Evolutionary conservation across 2,113 vertebrate species (phyloP).

Genomic region (Chlamydotis undulata): DNA sequence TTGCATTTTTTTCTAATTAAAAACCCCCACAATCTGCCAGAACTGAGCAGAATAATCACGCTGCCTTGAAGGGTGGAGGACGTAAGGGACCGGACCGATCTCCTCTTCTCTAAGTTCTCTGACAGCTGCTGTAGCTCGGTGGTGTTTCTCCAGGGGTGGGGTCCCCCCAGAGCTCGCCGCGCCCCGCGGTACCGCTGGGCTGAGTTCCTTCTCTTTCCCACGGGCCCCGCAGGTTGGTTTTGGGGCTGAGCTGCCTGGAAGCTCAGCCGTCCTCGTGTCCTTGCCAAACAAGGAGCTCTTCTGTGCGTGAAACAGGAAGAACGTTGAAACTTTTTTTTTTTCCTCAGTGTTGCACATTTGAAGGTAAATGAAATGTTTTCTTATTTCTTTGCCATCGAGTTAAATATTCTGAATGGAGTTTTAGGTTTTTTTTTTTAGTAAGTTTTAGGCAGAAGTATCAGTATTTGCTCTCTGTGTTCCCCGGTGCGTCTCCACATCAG

Average conservation of each 20-base stretch:
- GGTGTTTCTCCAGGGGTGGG: not conserved
- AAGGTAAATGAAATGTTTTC: not conserved
- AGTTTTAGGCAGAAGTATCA: not conserved
- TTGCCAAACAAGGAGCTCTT: not conserved
- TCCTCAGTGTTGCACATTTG: accelerated
- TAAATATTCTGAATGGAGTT: not conserved
- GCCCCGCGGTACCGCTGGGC: accelerated
- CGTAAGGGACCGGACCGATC: accelerated
- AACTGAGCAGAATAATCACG: not conserved
- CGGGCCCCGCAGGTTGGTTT: not conserved
- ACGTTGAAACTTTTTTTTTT: not conserved
- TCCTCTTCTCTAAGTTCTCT: not conserved
- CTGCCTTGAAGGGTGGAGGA: not conserved
- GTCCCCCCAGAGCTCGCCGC: not conserved
- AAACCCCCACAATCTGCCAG: not conserved
- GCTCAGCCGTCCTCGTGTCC: accelerated
- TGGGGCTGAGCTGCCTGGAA: not conserved
- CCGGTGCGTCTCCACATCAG: accelerated
- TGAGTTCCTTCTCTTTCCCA: not conserved
- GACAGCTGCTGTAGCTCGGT: accelerated
- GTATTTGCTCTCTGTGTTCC: not conserved
- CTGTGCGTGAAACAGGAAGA: not conserved
- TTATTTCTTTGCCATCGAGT: accelerated
- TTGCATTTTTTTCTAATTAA: not conserved
- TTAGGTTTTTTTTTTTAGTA: not conserved